Conservation (phyloP, 2,113 vertebrate genomes). For the Phaethornis superciliosus region DNA sequence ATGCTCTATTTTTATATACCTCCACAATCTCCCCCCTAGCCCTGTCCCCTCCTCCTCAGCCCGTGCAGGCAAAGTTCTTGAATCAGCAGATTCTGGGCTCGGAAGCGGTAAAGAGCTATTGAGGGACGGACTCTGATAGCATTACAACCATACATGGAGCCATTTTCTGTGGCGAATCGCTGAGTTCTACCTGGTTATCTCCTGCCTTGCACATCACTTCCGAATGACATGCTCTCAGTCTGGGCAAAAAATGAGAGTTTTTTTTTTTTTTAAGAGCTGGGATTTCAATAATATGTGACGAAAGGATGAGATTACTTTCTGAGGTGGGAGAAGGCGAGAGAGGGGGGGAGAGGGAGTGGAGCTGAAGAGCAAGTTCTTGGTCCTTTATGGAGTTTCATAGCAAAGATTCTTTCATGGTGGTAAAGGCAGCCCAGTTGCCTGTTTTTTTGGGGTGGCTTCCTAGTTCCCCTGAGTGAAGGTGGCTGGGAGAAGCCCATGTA, state of each 20-base stretch:
- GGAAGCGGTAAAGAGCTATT: constrained; percentile 82
- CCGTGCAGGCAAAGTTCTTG: constrained; percentile 77
- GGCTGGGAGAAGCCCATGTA: background rate
- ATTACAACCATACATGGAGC: constrained; percentile 84
- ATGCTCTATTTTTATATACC: constrained; percentile 67
- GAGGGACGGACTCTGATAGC: constrained; percentile 82
- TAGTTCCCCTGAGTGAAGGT: background rate
- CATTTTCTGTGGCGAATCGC: constrained; percentile 87
- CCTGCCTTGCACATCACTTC: constrained; percentile 86
- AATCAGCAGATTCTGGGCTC: constrained; percentile 84
- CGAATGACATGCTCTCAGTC: constrained; percentile 86
- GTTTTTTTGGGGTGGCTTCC: background rate
- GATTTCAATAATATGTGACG: constrained; percentile 87
- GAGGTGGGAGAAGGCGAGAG: constrained; percentile 76
- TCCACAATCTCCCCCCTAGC: constrained; percentile 65
- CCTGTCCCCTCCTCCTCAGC: constrained; percentile 68
- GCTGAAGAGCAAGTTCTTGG: constrained; percentile 73
- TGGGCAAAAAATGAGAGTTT: constrained; percentile 83
- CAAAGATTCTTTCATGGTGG: constrained; percentile 40
- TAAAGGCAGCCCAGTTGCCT: background rate
- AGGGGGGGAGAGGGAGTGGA: constrained; percentile 69
- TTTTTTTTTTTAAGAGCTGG: constrained; percentile 82
- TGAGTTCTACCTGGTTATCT: constrained; percentile 89
- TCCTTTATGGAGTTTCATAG: constrained; percentile 54
- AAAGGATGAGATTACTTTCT: constrained; percentile 86